Evolutionary conservation across 2,888 invertebrate genomes (phyloP).

Genomic region (Hemithea aestivaria): DNA sequence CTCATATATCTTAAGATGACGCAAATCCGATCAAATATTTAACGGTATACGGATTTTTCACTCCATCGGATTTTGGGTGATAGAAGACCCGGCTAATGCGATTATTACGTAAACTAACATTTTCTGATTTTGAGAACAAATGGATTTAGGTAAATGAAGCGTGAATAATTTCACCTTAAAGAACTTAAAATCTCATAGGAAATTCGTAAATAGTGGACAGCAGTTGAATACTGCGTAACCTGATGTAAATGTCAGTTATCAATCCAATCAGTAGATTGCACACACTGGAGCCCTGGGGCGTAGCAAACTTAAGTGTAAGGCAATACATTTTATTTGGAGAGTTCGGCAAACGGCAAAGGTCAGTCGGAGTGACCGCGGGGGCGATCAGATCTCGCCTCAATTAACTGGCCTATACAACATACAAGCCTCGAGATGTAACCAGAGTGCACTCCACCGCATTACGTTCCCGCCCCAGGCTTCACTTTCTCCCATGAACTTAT

Average conservation of each 20-base stretch:
- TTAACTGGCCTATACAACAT: slow-evolving; percentile 51
- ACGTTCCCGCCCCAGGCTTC: slow-evolving; percentile 51
- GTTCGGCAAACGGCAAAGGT: slow-evolving; percentile 35
- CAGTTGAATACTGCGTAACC: too few relatives aligned
- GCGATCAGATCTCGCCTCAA: slow-evolving; percentile 45
- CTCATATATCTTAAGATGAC: slow-evolving; percentile 64
- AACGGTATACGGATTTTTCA: slow-evolving; percentile 60
- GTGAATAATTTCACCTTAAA: too few relatives aligned
- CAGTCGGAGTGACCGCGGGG: slow-evolving; percentile 43
- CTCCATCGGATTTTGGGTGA: slow-evolving; percentile 45
- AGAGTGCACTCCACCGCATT: slow-evolving; percentile 35
- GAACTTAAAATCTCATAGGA: too few relatives aligned
- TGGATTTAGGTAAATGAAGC: slow-evolving; percentile 34
- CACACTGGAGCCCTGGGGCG: slow-evolving; percentile 23
- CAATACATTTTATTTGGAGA: slow-evolving; percentile 29
- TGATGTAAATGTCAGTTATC: slow-evolving; percentile 31
- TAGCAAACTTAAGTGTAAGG: slow-evolving; percentile 21
- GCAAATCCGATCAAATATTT: slow-evolving; percentile 73
- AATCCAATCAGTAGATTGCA: slow-evolving; percentile 41
- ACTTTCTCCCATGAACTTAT: slow-evolving; percentile 75
- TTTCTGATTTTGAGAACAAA: slow-evolving; percentile 31
- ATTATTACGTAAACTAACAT: slow-evolving; percentile 54
- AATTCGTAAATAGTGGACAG: too few relatives aligned
- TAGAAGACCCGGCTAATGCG: slow-evolving; percentile 56
- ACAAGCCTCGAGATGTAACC: slow-evolving; percentile 32